phyloP scores from a whole-genome alignment of 1,140 invertebrate genomes.

The Drosophila tani region DNA sequence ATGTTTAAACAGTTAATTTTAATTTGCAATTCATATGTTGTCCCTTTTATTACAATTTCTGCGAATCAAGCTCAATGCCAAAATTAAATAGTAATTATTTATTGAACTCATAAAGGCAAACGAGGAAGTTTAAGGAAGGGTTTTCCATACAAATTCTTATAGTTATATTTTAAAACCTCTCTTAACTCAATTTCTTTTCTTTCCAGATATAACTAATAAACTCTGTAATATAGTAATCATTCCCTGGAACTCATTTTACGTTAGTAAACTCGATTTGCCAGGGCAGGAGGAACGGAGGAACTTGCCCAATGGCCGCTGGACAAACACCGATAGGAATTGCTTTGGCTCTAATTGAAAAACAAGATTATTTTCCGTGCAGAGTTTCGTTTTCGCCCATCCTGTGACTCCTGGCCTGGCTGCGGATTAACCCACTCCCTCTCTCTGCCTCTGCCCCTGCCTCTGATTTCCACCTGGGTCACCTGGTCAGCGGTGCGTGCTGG shows the following conservation, averaged over 20 bases:
- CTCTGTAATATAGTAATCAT: not conserved
- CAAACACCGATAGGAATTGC: constrained; percentile 24
- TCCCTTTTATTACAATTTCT: no score
- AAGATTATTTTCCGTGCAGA: constrained; percentile 31
- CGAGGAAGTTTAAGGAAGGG: no score
- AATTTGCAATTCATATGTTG: not conserved
- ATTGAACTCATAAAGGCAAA: no score
- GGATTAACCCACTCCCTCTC: constrained; percentile 18
- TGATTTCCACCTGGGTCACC: constrained; percentile 35
- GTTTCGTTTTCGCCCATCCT: not conserved
- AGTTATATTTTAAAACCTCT: no score
- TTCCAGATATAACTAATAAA: not conserved
- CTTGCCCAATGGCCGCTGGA: constrained; percentile 4
- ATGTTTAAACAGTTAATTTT: not conserved
- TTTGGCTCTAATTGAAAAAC: constrained; percentile 32
- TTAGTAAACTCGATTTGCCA: constrained; percentile 9
- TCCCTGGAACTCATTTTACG: not conserved
- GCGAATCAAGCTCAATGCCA: no score
- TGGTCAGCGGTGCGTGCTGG: constrained; percentile 39
- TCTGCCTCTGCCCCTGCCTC: not conserved
- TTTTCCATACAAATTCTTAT: no score
- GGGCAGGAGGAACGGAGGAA: not conserved
- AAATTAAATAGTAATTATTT: no score
- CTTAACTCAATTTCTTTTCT: not conserved
- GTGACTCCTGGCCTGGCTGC: constrained; percentile 29